These are phyloP conservation scores for Stomatorhinus walkeri DNA, from an alignment of 2,797 vertebrate species.

Conservation along the genomic window DNA sequence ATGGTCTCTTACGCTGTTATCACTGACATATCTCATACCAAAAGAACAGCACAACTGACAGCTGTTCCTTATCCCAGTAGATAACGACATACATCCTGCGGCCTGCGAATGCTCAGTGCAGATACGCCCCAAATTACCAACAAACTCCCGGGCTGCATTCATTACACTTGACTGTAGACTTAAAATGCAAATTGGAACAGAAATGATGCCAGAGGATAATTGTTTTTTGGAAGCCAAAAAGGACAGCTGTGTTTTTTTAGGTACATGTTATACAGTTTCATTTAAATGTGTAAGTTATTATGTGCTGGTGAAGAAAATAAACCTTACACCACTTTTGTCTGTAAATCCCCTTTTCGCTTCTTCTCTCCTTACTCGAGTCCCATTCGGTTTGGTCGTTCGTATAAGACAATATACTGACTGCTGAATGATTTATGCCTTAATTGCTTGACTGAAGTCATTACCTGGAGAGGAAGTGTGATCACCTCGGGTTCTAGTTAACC, in stretches of 20 bases:
- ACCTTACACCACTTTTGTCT: neutral
- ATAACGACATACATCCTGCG: neutral
- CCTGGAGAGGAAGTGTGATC: neutral
- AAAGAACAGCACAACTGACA: neutral
- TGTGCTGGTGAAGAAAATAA: neutral
- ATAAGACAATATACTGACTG: neutral
- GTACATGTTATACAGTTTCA: neutral
- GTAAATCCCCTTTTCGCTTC: neutral
- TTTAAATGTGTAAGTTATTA: neutral
- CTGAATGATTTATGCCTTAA: neutral
- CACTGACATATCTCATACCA: neutral
- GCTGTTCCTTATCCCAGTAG: neutral
- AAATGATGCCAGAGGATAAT: neutral
- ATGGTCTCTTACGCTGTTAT: neutral
- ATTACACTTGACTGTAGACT: neutral
- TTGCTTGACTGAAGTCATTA: neutral
- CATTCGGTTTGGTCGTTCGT: neutral
- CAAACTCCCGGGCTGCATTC: neutral
- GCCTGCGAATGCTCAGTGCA: neutral
- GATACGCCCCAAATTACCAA: neutral
- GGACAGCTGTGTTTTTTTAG: neutral
- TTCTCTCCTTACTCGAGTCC: neutral
- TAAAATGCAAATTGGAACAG: neutral
- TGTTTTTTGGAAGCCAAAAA: constrained; percentile 8
- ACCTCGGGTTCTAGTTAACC: neutral